phyloP scores from a whole-genome alignment of 2,888 invertebrate genomes.

The Epsilonema sp. region DNA sequence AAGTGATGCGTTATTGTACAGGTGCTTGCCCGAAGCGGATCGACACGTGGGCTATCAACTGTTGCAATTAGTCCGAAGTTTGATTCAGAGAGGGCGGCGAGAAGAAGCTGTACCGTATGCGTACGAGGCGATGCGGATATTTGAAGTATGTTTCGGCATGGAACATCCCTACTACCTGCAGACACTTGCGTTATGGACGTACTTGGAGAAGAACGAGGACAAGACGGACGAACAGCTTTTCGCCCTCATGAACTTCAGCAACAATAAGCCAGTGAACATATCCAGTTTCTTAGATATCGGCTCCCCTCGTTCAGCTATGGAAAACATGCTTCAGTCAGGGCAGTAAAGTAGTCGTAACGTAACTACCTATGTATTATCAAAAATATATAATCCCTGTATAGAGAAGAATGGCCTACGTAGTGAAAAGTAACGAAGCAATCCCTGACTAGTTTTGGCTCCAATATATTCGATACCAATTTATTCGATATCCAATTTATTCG shows the following conservation, averaged over 20 bases:
- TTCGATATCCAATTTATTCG: no score
- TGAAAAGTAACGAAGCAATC: no score
- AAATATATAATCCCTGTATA: no score
- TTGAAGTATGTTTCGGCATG: conserved; percentile 23
- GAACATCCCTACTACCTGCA: conserved; percentile 26
- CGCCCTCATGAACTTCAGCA: conserved; percentile 15
- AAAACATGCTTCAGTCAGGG: no score
- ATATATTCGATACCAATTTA: no score
- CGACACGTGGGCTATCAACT: conserved; percentile 24
- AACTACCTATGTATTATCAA: no score
- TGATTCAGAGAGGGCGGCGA: conserved; percentile 18
- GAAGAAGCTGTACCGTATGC: conserved; percentile 22
- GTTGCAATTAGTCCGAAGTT: conserved; percentile 19
- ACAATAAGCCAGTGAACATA: conserved; percentile 9
- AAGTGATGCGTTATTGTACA: no score
- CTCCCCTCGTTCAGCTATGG: no score
- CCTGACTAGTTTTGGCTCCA: no score
- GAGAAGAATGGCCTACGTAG: no score
- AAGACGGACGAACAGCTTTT: conserved; percentile 20
- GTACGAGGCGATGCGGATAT: conserved; percentile 27
- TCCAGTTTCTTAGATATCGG: not conserved
- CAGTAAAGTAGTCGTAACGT: no score
- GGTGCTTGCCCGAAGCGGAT: conserved; percentile 23
- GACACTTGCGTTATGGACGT: conserved; percentile 25
- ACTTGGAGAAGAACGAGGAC: conserved; percentile 19